Conservation (phyloP, 2,888 invertebrate genomes). For the Branchellion lobata region DNA sequence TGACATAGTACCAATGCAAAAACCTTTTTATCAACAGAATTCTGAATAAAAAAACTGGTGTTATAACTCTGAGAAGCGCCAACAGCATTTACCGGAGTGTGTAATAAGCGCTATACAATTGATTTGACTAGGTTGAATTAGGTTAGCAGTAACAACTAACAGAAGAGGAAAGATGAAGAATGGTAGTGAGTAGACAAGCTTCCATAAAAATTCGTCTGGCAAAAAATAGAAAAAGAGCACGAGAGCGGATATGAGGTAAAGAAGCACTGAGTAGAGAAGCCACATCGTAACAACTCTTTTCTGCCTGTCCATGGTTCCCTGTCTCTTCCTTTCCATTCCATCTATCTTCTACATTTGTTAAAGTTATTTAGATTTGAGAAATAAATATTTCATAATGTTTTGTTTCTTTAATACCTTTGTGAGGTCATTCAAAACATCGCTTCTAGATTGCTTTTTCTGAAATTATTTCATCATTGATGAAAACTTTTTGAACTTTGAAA, state of each 20-base stretch:
- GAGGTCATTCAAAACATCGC: neutral
- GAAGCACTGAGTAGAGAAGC: constrained; percentile 66
- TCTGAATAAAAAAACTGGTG: constrained; percentile 64
- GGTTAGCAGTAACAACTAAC: too few species aligned
- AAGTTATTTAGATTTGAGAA: too few species aligned
- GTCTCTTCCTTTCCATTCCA: constrained; percentile 76
- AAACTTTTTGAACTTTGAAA: too few species aligned
- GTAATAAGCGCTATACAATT: neutral
- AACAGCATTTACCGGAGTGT: neutral
- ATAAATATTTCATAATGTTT: too few species aligned
- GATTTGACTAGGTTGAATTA: too few species aligned
- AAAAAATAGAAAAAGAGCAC: constrained; percentile 80
- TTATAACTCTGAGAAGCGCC: neutral
- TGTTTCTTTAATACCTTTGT: neutral
- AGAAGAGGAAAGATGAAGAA: constrained; percentile 77
- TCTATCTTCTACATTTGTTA: constrained; percentile 80
- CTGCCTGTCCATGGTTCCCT: constrained; percentile 77
- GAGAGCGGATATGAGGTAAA: constrained; percentile 71
- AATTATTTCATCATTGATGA: too few species aligned
- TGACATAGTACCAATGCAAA: constrained; percentile 79
- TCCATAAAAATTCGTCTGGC: constrained; percentile 73
- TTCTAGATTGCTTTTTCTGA: constrained; percentile 7
- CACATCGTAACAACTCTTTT: constrained; percentile 80
- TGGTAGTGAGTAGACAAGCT: constrained; percentile 76
- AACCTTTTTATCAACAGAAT: constrained; percentile 76